Conservation (phyloP, 2,888 invertebrate genomes). For the Tachina lurida region DNA sequence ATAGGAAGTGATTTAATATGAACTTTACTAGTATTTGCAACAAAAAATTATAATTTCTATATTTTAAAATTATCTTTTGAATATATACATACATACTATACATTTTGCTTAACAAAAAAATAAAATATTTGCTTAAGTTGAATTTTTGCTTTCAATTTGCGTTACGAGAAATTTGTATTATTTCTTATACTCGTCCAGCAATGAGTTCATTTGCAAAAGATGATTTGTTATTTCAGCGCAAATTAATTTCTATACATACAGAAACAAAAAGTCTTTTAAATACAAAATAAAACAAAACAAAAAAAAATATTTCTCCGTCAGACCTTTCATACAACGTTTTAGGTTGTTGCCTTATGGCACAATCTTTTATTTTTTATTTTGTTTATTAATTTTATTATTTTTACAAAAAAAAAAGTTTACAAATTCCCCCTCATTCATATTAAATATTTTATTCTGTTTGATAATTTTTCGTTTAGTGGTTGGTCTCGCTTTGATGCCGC, state of each 20-base stretch:
- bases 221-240: constrained; percentile 56
- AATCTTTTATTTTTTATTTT: constrained; percentile 56
- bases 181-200: constrained; percentile 29
- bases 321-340: constrained; percentile 23
- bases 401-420: constrained; percentile 28
- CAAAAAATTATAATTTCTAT: too few species aligned
- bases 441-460: constrained; percentile 42
- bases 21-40: too few species aligned
- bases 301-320: constrained; percentile 5
- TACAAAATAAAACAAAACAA: not conserved
- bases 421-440: constrained; percentile 42
- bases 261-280: constrained; percentile 1
- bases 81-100: not conserved
- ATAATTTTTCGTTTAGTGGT: constrained; percentile 56
- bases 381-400: constrained; percentile 55
- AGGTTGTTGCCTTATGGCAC: constrained; percentile 60
- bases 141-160: constrained; percentile 17
- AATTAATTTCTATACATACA: constrained; percentile 33
- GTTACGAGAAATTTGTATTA: constrained; percentile 18
- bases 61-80: too few species aligned
- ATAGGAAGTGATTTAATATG: too few species aligned
- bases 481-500: constrained; percentile 56
- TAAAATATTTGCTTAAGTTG: constrained; percentile 29
- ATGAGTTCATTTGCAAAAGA: constrained; percentile 51
- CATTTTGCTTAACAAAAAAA: not conserved